Evolutionary conservation across 2,113 vertebrate species (phyloP), one percentile per base, ranked within the genome.

Genomic region (Corythoichthys intestinalis): DNA sequence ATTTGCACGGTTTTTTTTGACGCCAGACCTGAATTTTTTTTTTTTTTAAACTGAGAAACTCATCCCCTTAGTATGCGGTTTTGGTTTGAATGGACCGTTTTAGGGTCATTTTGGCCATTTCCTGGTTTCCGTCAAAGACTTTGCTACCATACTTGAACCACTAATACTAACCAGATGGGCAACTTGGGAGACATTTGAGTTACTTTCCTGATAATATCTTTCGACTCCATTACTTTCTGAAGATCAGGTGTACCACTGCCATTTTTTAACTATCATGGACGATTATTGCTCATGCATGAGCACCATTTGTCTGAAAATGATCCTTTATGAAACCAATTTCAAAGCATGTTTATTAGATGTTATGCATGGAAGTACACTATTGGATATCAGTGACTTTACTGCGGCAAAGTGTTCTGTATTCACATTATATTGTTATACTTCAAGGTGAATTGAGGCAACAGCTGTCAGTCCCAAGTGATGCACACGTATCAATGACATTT

Each of bases 371-470:
- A 15, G 37, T 58, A 12, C 28, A 37, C 34, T 5, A 13, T 37
- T 11, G 4, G 20, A 34, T 9, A 44, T 44, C 41, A 34, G 53
- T 34, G 53, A 34, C 20, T 20, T 56, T 56, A 28, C 10, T 28
- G 10, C 1, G 15, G 38, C 59, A 6, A 28, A 62, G 50, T 34
- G 53, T 28, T 54, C 3, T 2, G 38, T 47, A 34, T 63, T 28
- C 4, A 2, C 12, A 47, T 47, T 14, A 47, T 47, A 13, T 66
- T 17, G 10, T 54, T 70, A 65, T 67, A 52, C 74, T 65, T 76
- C 76, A 88, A 86, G 82, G 87, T 89, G 83, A 85, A 81, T 72
- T 28, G 47, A 71, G 54, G 39, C 56, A 76, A 77, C 67, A 63
- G 4, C 11, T 12, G 9, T 34, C 34, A 34, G 13, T 58, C 34